phyloP scores from a whole-genome alignment of 2,113 vertebrate species.

The Sphaerodactylus townsendi region DNA sequence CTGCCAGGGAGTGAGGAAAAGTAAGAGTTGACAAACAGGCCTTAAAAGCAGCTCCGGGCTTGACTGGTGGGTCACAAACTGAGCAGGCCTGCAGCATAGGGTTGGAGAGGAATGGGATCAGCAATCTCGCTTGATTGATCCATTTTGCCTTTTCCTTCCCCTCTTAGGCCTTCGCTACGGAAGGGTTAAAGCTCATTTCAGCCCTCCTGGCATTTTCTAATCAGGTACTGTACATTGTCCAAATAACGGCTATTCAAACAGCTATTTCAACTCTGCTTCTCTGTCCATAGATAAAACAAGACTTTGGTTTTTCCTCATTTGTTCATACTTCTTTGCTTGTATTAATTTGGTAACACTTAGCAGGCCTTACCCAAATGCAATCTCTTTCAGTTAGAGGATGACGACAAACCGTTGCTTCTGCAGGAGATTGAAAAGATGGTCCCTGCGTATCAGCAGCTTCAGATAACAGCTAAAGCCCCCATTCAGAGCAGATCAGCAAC shows the following conservation, averaged over 20 bases:
- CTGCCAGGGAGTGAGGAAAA: background rate
- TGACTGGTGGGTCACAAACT: background rate
- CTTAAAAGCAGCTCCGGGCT: background rate
- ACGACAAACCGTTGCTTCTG: slow-evolving; percentile 84
- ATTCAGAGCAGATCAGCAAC: slow-evolving; percentile 90
- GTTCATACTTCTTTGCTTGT: background rate
- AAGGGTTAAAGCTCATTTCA: slow-evolving; percentile 89
- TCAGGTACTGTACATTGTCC: slow-evolving; percentile 79
- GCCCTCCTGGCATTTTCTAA: slow-evolving; percentile 83
- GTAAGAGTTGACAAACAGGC: background rate
- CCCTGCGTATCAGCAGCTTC: slow-evolving; percentile 88
- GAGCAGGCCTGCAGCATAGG: no score
- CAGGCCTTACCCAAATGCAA: slow-evolving; percentile 44
- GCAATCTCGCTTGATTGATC: background rate
- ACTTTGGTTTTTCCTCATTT: background rate
- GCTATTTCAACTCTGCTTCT: background rate
- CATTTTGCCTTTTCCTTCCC: slow-evolving; percentile 9
- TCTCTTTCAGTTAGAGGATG: slow-evolving; percentile 81
- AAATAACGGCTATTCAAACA: background rate
- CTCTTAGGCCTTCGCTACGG: slow-evolving; percentile 87
- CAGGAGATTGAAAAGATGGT: slow-evolving; percentile 90
- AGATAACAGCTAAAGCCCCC: slow-evolving; percentile 82
- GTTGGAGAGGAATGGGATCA: background rate
- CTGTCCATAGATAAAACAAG: background rate
- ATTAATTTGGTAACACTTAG: background rate